phyloP scores from a whole-genome alignment of 2,113 vertebrate genomes.

The Calyptomena viridis region DNA sequence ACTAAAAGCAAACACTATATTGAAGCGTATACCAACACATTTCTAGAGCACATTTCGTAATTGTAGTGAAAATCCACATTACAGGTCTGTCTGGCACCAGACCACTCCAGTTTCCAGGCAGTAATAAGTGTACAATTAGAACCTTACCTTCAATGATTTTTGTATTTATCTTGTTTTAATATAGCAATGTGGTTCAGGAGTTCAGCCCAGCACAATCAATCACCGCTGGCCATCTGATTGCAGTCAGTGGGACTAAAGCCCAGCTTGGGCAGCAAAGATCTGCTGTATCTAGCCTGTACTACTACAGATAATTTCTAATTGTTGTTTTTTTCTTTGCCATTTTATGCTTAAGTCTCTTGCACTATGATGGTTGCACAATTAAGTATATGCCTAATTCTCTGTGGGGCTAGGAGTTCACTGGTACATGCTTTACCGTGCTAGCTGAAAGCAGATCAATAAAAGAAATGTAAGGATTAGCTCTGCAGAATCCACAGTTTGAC shows the following conservation, averaged over 20 bases:
- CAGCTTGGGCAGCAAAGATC: background rate
- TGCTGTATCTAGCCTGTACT: background rate
- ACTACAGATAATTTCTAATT: background rate
- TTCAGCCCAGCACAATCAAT: background rate
- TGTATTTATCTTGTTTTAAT: background rate
- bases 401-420: background rate
- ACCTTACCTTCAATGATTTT: background rate
- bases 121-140: background rate
- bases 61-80: background rate
- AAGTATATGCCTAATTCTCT: background rate
- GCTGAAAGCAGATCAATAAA: background rate
- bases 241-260: background rate
- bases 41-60: background rate
- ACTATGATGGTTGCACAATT: background rate
- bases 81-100: background rate
- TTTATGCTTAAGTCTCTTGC: background rate
- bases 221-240: background rate
- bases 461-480: background rate
- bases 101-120: background rate
- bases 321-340: background rate
- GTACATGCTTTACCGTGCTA: background rate
- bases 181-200: background rate
- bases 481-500: background rate
- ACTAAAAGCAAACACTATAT: background rate
- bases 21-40: background rate